phyloP scores from a whole-genome alignment of 2,113 vertebrate species.

The Psilopsiagon aurifrons region DNA sequence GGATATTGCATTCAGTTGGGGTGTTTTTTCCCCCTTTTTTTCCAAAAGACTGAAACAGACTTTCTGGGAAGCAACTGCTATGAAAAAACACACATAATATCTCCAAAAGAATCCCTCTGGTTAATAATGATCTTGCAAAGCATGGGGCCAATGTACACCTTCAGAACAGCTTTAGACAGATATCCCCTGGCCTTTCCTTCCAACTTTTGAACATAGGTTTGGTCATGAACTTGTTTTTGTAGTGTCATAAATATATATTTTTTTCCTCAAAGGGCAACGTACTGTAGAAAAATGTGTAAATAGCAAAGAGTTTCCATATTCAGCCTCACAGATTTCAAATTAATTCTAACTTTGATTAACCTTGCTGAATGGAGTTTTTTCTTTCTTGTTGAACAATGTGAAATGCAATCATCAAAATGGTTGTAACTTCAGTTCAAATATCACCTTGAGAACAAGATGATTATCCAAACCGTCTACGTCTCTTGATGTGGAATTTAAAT shows the following conservation, averaged over 20 bases:
- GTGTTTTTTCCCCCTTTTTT: not conserved
- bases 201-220: not conserved
- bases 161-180: not conserved
- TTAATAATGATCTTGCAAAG: not conserved
- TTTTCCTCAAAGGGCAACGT: not conserved
- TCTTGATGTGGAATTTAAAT: not conserved
- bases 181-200: not conserved
- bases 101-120: not conserved
- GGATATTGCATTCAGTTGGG: rapidly evolving
- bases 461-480: not conserved
- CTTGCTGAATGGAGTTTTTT: not conserved
- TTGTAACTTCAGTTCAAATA: conserved; percentile 5
- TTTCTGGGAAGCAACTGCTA: not conserved
- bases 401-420: not conserved
- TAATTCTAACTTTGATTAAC: not conserved
- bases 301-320: not conserved
- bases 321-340: not conserved
- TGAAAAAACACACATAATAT: not conserved
- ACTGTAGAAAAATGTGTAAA: not conserved
- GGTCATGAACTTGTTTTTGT: not conserved
- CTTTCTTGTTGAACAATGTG: not conserved
- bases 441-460: not conserved
- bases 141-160: not conserved
- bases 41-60: rapidly evolving
- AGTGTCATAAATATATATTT: not conserved